These are phyloP conservation scores for Dorcus hopei DNA, from an alignment of 2,888 invertebrate species.

Conservation along the genomic window DNA sequence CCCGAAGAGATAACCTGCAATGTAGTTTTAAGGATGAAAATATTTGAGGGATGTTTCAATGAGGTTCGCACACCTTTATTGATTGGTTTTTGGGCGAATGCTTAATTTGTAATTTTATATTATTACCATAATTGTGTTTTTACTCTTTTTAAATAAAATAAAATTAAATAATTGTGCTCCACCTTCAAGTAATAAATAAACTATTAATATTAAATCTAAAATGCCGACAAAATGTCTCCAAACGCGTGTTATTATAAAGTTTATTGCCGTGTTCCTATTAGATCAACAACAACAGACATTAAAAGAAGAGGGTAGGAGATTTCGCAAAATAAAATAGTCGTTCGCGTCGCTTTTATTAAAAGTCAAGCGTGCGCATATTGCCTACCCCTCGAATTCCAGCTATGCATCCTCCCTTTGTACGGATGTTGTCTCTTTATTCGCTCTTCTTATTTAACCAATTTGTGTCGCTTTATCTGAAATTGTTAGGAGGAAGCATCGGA, in stretches of 20 bases:
- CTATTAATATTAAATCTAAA: too few relatives aligned
- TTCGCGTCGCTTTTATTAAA: constrained; percentile 47
- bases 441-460: constrained; percentile 38
- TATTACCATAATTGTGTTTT: too few relatives aligned
- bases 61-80: too few relatives aligned
- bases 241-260: constrained; percentile 25
- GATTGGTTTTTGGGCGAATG: too few relatives aligned
- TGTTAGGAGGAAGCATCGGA: neutral
- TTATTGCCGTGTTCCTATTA: constrained; percentile 28
- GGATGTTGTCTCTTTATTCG: constrained; percentile 36
- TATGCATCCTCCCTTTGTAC: constrained; percentile 26
- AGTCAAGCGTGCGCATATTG: constrained; percentile 47
- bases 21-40: too few relatives aligned
- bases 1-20: too few relatives aligned
- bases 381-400: constrained; percentile 35
- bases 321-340: constrained; percentile 43
- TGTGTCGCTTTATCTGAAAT: neutral
- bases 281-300: constrained; percentile 34
- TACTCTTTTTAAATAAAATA: too few relatives aligned
- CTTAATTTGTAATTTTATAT: too few relatives aligned
- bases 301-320: constrained; percentile 29
- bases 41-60: too few relatives aligned
- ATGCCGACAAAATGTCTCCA: too few relatives aligned
- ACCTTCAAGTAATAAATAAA: too few relatives aligned
- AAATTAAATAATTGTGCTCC: too few relatives aligned